phyloP scores from a whole-genome alignment of 2,888 invertebrate genomes.

The Dasysyrphus albostriatus region DNA sequence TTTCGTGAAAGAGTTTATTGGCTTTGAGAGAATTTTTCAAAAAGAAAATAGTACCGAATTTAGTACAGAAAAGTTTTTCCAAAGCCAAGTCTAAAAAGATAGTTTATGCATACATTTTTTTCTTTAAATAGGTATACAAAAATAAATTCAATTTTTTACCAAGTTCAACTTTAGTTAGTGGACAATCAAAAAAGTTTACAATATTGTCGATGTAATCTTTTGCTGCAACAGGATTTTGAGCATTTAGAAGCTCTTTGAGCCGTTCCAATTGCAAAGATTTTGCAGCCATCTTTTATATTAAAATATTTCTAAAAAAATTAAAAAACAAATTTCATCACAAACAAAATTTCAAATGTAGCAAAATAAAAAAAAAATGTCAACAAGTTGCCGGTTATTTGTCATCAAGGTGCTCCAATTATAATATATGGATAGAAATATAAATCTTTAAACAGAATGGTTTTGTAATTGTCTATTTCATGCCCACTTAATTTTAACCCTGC shows the following conservation, averaged over 20 bases:
- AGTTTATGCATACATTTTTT: not conserved
- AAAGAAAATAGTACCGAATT: constrained; percentile 76
- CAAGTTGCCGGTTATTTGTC: not conserved
- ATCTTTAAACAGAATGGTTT: not conserved
- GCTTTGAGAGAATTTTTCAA: constrained; percentile 68
- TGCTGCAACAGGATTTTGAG: constrained; percentile 73
- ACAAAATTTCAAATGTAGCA: not conserved
- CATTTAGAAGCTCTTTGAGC: constrained; percentile 68
- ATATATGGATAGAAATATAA: not conserved
- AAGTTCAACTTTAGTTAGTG: constrained; percentile 75
- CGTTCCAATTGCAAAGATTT: constrained; percentile 69
- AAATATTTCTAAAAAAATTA: not conserved
- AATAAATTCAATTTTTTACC: constrained; percentile 65
- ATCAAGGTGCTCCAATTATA: not conserved
- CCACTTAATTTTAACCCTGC: too few relatives aligned
- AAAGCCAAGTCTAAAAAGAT: constrained; percentile 76
- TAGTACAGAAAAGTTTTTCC: constrained; percentile 74
- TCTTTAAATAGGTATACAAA: not conserved
- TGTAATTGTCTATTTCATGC: too few relatives aligned
- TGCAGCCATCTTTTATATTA: constrained; percentile 43
- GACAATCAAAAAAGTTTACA: constrained; percentile 72
- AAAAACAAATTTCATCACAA: constrained; percentile 7
- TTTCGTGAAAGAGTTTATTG: constrained; percentile 75
- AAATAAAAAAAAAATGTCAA: not conserved
- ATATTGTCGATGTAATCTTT: constrained; percentile 76